Conservation (phyloP, 2,797 vertebrate species). For the Lycodopsis pacificus region DNA sequence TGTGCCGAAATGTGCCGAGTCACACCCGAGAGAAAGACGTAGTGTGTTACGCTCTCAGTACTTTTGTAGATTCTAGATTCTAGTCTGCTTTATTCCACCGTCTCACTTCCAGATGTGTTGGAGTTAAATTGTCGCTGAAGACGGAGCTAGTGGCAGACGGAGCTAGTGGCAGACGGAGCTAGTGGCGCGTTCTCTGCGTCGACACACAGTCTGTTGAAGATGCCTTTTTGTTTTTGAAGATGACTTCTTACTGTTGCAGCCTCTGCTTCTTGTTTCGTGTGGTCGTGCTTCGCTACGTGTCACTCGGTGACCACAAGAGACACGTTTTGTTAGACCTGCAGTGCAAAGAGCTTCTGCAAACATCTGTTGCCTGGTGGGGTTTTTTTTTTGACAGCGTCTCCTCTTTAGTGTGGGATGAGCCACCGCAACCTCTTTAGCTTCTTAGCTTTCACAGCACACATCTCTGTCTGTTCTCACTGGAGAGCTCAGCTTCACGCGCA, state of each 20-base stretch:
- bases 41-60: background rate
- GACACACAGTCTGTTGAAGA: slow-evolving; percentile 15
- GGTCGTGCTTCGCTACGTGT: slow-evolving; percentile 10
- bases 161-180: slow-evolving; percentile 26
- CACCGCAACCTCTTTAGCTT: slow-evolving; percentile 35
- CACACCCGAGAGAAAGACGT: background rate
- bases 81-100: background rate
- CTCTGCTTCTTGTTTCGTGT: slow-evolving; percentile 46
- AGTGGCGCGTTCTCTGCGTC: slow-evolving; percentile 9
- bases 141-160: no score
- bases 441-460: slow-evolving; percentile 29
- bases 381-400: slow-evolving; percentile 31
- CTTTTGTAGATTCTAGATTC: no score
- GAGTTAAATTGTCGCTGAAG: background rate
- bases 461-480: slow-evolving; percentile 39
- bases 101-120: background rate
- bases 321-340: slow-evolving; percentile 41
- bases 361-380: slow-evolving; percentile 46
- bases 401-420: slow-evolving; percentile 42
- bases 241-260: slow-evolving; percentile 24
- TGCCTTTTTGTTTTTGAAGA: slow-evolving; percentile 53
- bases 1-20: background rate
- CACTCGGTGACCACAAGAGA: slow-evolving; percentile 40
- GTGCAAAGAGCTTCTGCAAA: slow-evolving; percentile 26
- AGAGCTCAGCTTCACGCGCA: slow-evolving; percentile 1